phyloP scores from a whole-genome alignment of 2,888 invertebrate genomes.

The Ellobium chinense region DNA sequence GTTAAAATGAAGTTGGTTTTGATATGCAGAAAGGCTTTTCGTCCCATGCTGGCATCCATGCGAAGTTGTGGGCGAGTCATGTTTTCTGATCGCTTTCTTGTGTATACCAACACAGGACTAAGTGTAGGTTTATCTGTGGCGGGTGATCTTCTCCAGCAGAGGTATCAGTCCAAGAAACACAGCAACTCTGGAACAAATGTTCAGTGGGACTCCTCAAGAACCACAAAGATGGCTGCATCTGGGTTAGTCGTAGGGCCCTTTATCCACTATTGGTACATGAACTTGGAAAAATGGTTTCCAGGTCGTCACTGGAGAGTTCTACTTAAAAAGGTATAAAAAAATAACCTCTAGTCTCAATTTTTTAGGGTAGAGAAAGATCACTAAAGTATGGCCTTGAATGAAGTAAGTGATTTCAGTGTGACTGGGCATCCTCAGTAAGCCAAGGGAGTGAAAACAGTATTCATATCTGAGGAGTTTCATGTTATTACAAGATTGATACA shows the following conservation, averaged over 20 bases:
- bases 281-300: conserved; percentile 86
- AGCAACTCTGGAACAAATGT: conserved; percentile 53
- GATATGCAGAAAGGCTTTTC: background rate
- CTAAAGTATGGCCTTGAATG: no score
- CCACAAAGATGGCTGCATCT: conserved; percentile 87
- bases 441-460: no score
- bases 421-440: no score
- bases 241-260: conserved; percentile 88
- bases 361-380: no score
- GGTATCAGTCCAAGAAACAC: conserved; percentile 84
- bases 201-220: conserved; percentile 81
- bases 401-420: no score
- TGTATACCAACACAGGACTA: conserved; percentile 87
- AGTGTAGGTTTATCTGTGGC: conserved; percentile 87
- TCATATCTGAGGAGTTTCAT: no score
- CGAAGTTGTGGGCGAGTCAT: conserved; percentile 23
- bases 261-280: conserved; percentile 92
- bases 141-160: conserved; percentile 90
- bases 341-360: no score
- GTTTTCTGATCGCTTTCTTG: conserved; percentile 65
- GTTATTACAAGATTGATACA: no score
- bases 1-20: background rate
- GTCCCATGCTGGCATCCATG: background rate
- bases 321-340: conserved; percentile 87
- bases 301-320: conserved; percentile 83